phyloP scores from a whole-genome alignment of 2,797 vertebrate genomes.

The Serranus cabrilla region DNA sequence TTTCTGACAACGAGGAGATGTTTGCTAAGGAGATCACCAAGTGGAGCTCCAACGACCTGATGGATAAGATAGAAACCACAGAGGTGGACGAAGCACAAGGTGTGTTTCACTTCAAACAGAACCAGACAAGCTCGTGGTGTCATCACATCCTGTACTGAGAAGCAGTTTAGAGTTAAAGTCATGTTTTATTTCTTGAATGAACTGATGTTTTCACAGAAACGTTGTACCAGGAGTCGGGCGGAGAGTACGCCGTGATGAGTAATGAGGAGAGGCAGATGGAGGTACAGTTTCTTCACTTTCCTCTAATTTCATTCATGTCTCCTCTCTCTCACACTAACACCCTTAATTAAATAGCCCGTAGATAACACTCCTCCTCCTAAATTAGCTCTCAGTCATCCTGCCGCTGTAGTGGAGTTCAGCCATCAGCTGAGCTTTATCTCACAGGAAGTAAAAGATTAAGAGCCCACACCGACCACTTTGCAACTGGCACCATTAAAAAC shows the following conservation, averaged over 20 bases:
- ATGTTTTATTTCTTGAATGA: neutral
- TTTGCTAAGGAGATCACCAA: slow-evolving; percentile 96
- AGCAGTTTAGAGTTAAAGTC: neutral
- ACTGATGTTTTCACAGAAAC: slow-evolving; percentile 82
- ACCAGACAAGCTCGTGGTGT: neutral
- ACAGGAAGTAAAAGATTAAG: slow-evolving; percentile 7
- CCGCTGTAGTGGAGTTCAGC: slow-evolving; percentile 7
- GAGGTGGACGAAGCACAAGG: slow-evolving; percentile 93
- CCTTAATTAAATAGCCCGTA: slow-evolving; percentile 27
- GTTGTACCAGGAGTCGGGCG: slow-evolving; percentile 87
- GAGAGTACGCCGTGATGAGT: slow-evolving; percentile 86
- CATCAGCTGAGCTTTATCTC: slow-evolving; percentile 10
- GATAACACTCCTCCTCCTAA: slow-evolving; percentile 28
- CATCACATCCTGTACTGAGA: neutral
- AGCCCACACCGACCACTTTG: neutral
- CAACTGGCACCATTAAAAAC: neutral
- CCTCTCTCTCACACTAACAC: slow-evolving; percentile 14
- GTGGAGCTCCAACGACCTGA: slow-evolving; percentile 97
- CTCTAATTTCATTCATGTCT: slow-evolving; percentile 11
- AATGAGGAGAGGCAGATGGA: slow-evolving; percentile 90
- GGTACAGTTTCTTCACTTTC: slow-evolving; percentile 78
- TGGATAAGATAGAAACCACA: slow-evolving; percentile 95
- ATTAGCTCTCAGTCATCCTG: slow-evolving; percentile 30
- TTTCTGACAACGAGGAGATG: slow-evolving; percentile 94
- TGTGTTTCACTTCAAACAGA: slow-evolving; percentile 50